Evolutionary conservation across 2,113 vertebrate species (phyloP), one percentile per base, ranked within the genome.

Genomic region (Colinus virginianus): DNA sequence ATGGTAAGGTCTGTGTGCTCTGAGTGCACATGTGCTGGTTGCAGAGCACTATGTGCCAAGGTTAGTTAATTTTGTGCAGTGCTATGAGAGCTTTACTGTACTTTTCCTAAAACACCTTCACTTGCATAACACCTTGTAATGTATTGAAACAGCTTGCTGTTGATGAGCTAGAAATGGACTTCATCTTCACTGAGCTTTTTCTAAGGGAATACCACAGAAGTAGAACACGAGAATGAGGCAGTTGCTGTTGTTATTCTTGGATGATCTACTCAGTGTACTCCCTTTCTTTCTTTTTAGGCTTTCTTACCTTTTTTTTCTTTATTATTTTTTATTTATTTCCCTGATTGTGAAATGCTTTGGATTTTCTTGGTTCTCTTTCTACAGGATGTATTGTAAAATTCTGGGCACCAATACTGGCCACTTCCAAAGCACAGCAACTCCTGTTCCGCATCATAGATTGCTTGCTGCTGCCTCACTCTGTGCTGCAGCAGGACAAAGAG

Each of bases 381-480:
- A 77, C 96, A 99, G 99, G 99, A 75, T 98, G 97, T 94, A 95
- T 99, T 87, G 98, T 99, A 85, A 99, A 99, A 94, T 98, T 99
- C 85, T 99, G 99, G 99, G 98, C 99, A 95, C 97, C 97, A 12
- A 98, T 99, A 89, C 97, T 99, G 97, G 98, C 98, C 91, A 99
- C 98, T 55, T 98, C 98, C 13, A 99, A 98, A 98, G 98, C 99
- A 2, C 99, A 99, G 90, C 98, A 98, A 32, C 97, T 99, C 74
- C 88, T 99, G 53, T 99, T 99, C 87, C 98, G 98, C 85, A 99
- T 99, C 26, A 98, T 99, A 84, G 98, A 99, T 70, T 98, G 97
- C 49, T 97, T 99, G 72, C 97, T 99, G 82, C 98, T 99, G 59
- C 99, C 99, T 0, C 98, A 98, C 85, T 97, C 97, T n/a, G 97